These are phyloP conservation scores for Phalacrocorax aristotelis DNA, from an alignment of 2,113 vertebrate species.

Conservation along the genomic window DNA sequence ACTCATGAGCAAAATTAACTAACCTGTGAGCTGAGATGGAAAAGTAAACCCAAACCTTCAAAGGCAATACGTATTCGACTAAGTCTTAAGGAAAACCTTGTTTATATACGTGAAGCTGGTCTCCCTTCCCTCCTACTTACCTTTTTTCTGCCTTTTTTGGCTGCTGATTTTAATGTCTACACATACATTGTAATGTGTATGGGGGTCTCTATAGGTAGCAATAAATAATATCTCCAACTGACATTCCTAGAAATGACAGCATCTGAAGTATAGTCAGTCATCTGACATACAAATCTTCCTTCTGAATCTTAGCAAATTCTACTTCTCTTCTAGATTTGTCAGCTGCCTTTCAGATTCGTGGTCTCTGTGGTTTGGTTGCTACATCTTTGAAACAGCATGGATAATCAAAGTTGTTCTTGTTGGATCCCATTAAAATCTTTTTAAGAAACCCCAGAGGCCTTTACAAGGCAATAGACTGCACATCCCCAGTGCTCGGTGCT, in stretches of 20 bases:
- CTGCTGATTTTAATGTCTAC: background rate
- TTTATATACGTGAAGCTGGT: background rate
- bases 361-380: background rate
- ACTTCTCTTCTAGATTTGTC: slow-evolving; percentile 5
- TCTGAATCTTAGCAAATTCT: background rate
- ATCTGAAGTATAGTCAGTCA: slow-evolving; percentile 10
- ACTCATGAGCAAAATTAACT: background rate
- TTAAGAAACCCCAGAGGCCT: background rate
- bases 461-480: background rate
- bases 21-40: background rate
- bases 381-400: background rate
- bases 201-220: background rate
- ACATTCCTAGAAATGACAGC: slow-evolving; percentile 18
- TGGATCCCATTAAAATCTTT: background rate
- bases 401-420: background rate
- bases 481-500: background rate
- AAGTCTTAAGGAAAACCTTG: background rate
- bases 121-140: background rate
- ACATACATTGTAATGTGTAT: background rate
- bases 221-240: background rate
- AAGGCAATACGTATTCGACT: background rate
- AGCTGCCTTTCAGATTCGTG: slow-evolving; percentile 18
- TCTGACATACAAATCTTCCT: slow-evolving; percentile 27
- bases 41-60: background rate
- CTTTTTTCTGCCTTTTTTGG: background rate